Evolutionary conservation across 2,113 vertebrate species (phyloP), one percentile per base, ranked within the genome.

Genomic region (Archocentrus centrarchus): DNA sequence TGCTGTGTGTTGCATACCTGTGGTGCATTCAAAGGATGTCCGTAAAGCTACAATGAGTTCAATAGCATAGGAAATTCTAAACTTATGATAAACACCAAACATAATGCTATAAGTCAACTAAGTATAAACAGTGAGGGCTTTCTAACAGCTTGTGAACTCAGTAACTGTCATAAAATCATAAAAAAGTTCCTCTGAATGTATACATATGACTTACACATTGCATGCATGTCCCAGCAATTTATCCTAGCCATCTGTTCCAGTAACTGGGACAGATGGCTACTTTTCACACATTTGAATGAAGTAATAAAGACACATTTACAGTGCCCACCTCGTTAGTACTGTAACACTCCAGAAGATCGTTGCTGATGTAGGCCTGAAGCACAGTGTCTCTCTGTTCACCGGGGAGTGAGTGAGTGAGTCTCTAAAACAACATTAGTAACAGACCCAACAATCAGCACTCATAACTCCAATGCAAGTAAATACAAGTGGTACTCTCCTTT

Each of bases 301-400:
- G 10, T 35, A 35, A 13, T 20, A 10, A 58, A 22, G n/a, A 58
- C 47, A 35, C 32, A 47, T 11, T 50, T 73, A 20, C 50, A 55
- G 18, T 55, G 11, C 86, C 58, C 60, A 96, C 95, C 94, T 94
- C 86, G 86, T 87, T 90, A 4, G 82, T 79, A 84, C 88, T 96
- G 88, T 95, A 94, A 79, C 95, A 95, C 58, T 97, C 97, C 73
- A 99, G 87, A 55, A 99, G 96, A 89, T 99, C 97, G 2, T 99
- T 98, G 91, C 94, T 97, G 93, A 99, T 94, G 76, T 97, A 99
- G 79, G 97, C 98, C 84, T 99, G 97, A 80, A 99, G 94, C 6
- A 99, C 96, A 0, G 97, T 98, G 89, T 99, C 97, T 88, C 98
- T 97, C 93, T 99, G 98, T 75, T 99, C 98, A 17, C 98, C 98